A percentile compares a stretch with the other conserved stretches of the same genome.
phyloP scores from a whole-genome alignment of 2,797 vertebrate species.

The Cynodonichthys magdalenae region DNA sequence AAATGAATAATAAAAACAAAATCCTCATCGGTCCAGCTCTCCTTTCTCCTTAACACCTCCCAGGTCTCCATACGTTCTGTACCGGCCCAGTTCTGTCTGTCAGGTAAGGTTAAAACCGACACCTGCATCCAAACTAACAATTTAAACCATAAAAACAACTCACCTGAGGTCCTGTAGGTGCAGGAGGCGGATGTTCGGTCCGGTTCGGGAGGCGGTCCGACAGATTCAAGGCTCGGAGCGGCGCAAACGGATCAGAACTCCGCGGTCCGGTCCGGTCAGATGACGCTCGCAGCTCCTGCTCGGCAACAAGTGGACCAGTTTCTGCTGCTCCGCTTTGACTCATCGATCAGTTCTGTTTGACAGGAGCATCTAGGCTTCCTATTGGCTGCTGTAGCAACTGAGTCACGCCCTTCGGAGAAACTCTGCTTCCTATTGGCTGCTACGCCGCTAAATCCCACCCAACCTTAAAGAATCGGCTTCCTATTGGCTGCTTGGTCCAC shows the following conservation, averaged over 20 bases:
- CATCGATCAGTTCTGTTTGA: constrained; percentile 60
- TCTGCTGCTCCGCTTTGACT: constrained; percentile 26
- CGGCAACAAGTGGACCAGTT: constrained; percentile 65
- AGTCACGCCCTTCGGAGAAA: no score
- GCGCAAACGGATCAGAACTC: background rate
- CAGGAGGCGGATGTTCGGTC: background rate
- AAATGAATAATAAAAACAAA: no score
- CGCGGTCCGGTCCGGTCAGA: constrained; percentile 1
- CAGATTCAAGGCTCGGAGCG: background rate
- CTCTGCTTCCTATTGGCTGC: constrained; percentile 45
- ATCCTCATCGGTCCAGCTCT: no score
- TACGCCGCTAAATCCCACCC: constrained; percentile 31
- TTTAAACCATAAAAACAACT: background rate
- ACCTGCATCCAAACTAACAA: background rate
- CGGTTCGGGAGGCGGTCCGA: background rate
- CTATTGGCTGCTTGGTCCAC: constrained; percentile 36
- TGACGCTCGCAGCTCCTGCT: constrained; percentile 35
- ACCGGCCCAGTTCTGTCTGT: background rate
- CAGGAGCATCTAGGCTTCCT: background rate
- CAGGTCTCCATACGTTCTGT: no score
- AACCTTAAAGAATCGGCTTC: background rate
- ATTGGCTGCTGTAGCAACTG: constrained; percentile 41
- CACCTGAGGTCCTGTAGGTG: constrained; percentile 35
- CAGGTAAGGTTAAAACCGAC: background rate
- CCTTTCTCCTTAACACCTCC: no score